Evolutionary conservation across 1,140 invertebrate species (phyloP).

Genomic region (Dreissena polymorpha): DNA sequence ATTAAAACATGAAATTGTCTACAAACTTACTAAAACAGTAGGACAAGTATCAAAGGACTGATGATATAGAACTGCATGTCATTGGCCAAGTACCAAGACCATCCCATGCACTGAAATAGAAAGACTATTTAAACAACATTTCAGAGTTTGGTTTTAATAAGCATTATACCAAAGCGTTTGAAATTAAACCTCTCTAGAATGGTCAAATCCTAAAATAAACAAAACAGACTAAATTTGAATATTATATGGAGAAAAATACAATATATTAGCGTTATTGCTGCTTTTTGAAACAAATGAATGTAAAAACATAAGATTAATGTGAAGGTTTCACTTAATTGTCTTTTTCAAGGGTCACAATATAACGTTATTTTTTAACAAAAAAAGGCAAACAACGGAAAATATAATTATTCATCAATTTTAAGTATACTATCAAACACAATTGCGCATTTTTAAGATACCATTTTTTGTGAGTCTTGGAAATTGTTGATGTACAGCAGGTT

Average conservation of each 20-base stretch:
- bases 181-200: no score
- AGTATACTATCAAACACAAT: background rate
- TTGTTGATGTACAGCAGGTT: conserved; percentile 92
- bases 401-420: background rate
- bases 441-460: conserved; percentile 3
- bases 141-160: no score
- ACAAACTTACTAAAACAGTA: conserved; percentile 43
- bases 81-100: conserved; percentile 90
- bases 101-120: conserved; percentile 84
- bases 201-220: no score
- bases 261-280: no score
- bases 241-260: no score
- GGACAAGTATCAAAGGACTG: conserved; percentile 83
- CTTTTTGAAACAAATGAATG: no score
- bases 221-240: no score
- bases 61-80: conserved; percentile 89
- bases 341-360: background rate
- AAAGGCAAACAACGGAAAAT: background rate
- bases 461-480: conserved; percentile 84
- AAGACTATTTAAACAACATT: no score
- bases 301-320: no score
- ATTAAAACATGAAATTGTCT: no score
- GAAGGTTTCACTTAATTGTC: no score
- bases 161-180: no score
- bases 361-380: background rate